Evolutionary conservation across 2,113 vertebrate species (phyloP).

Genomic region (Hippocampus comes): DNA sequence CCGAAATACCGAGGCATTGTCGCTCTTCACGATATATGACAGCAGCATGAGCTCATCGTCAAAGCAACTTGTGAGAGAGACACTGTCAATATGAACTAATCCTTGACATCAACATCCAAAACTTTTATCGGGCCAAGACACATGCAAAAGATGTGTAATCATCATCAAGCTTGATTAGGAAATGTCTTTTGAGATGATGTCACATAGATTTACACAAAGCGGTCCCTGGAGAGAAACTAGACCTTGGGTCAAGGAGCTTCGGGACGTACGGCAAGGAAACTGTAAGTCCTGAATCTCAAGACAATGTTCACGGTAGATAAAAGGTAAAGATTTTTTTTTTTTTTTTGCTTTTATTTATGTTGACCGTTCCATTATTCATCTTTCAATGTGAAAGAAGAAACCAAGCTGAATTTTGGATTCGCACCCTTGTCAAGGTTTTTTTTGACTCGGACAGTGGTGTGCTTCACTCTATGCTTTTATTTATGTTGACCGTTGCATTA

Average conservation of each 20-base stretch:
- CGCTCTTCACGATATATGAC: slow-evolving; percentile 44
- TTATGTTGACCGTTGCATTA: too few species aligned
- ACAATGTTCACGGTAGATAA: background rate
- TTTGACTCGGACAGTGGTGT: too few species aligned
- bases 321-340: background rate
- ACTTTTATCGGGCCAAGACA: background rate
- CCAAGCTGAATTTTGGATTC: too few species aligned
- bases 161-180: too few species aligned
- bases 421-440: too few species aligned
- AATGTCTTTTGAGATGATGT: too few species aligned
- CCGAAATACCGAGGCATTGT: slow-evolving; percentile 8
- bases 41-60: slow-evolving; percentile 11
- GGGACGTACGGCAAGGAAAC: background rate
- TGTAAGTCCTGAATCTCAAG: background rate
- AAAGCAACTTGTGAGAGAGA: slow-evolving; percentile 42
- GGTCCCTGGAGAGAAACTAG: too few species aligned
- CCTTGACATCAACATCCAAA: background rate
- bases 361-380: too few species aligned
- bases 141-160: too few species aligned
- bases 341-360: background rate
- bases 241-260: background rate
- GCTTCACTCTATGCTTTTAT: background rate
- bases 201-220: too few species aligned
- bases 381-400: too few species aligned
- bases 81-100: slow-evolving; percentile 52